Evolutionary conservation across 2,113 vertebrate genomes (phyloP).

Genomic region (Ranitomeya imitator): DNA sequence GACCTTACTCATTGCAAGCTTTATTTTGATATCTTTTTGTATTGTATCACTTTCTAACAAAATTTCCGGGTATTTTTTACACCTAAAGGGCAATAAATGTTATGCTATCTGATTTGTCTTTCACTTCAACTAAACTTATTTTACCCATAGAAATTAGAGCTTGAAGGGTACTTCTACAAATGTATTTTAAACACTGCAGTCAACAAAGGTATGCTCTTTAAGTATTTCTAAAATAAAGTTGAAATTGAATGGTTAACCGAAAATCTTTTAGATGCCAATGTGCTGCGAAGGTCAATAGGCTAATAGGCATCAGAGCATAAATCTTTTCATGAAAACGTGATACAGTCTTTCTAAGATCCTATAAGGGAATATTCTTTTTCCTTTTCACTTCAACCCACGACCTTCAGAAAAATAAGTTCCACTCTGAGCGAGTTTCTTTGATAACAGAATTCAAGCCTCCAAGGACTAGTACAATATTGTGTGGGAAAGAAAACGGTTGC

Average conservation of each 20-base stretch:
- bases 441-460: constrained; percentile 67
- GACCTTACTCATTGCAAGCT: neutral
- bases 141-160: neutral
- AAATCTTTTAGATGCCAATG: constrained; percentile 28
- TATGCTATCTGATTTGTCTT: neutral
- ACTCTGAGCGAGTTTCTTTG: constrained; percentile 63
- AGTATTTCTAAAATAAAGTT: constrained; percentile 5
- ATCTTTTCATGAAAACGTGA: constrained; percentile 60
- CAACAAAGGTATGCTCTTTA: neutral
- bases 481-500: constrained; percentile 68
- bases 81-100: neutral
- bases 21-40: neutral
- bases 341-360: constrained; percentile 56
- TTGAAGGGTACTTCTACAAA: neutral
- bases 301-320: constrained; percentile 58
- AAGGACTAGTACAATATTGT: constrained; percentile 63
- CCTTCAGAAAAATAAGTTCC: constrained; percentile 67
- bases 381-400: constrained; percentile 60
- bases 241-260: neutral
- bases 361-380: constrained; percentile 57
- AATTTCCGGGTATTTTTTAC: neutral
- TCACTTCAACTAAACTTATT: neutral
- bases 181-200: neutral
- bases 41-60: neutral
- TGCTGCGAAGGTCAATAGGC: constrained; percentile 51